Base-by-base conservation (phyloP, 1,140 invertebrate species). In the Bombus huntii region DNA sequence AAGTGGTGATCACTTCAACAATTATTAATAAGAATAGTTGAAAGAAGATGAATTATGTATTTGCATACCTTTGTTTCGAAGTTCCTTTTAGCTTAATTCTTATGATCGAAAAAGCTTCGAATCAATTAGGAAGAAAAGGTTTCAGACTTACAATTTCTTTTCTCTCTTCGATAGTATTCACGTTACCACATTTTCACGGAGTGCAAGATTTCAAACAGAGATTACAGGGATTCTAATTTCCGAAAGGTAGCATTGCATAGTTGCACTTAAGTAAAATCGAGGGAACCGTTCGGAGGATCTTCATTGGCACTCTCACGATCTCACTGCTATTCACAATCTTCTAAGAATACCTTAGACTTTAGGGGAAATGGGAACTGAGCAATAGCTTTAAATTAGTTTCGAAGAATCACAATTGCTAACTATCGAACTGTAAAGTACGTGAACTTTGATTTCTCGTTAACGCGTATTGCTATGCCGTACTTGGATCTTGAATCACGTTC, bases 321-420 rank as follows among this genome's bases (percentile, higher is more conserved):
- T 34, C 28, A 28, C 28, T 74, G 10, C 42, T 12, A 18, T 59
- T 18, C 34, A 28, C 34, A 53, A 76, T 37, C 34, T 59, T 37
- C 44, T 37, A 76, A 39, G 53, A 76, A 39, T 62, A 62, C 10
- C 72, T 47, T 34, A 34, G 39, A n/a, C 4, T 62, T 62, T 62
- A 62, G 53, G 34, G 25, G 22, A 39, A 76, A 76, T 59, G 31
- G 53, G 8, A 74, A 59, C n/a, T n/a, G 53, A 28, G 74, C 25
- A 57, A 76, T 76, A 59, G 74, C 34, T 59, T 59, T 59, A 76
- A 76, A 59, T 76, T 76, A 59, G 34, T 76, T 59, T 39, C 74
- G 25, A 76, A 76, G 74, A 62, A 76, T 76, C 53, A 18, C 34
- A 39, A 59, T 76, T 76, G 47, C 34, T 18, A 57, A 76, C 31